Conservation (phyloP, 1,140 invertebrate species). For the Neotoxoptera formosana region DNA sequence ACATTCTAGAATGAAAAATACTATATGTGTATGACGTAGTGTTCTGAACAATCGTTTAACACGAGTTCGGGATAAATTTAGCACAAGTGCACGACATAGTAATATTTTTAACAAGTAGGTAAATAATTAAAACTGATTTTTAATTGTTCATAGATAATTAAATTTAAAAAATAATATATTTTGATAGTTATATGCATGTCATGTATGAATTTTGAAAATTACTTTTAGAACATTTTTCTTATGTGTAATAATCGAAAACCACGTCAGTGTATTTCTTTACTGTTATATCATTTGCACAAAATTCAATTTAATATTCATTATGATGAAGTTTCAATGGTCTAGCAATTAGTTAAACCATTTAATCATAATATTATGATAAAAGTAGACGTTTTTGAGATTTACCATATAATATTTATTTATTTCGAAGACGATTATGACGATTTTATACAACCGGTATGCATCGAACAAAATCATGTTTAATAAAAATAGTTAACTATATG, state of each 20-base stretch:
- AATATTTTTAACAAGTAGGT: not conserved
- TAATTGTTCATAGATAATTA: not conserved
- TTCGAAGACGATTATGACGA: not conserved
- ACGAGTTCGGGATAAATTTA: not conserved
- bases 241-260: too few relatives aligned
- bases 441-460: not conserved
- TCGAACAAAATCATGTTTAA: not conserved
- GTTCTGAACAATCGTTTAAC: too few relatives aligned
- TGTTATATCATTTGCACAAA: too few relatives aligned
- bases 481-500: not conserved
- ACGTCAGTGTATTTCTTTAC: too few relatives aligned
- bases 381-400: not conserved
- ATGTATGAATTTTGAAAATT: not conserved
- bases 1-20: not conserved
- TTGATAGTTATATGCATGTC: not conserved
- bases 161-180: not conserved
- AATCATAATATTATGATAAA: not conserved
- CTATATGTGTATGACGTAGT: not conserved
- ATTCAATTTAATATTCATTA: too few relatives aligned
- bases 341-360: too few relatives aligned
- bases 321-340: not conserved
- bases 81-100: too few relatives aligned
- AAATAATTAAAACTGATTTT: not conserved
- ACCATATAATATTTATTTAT: not conserved
- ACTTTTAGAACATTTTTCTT: not conserved